Evolutionary conservation across 2,113 vertebrate species (phyloP).

Genomic region (Globicephala melas): DNA sequence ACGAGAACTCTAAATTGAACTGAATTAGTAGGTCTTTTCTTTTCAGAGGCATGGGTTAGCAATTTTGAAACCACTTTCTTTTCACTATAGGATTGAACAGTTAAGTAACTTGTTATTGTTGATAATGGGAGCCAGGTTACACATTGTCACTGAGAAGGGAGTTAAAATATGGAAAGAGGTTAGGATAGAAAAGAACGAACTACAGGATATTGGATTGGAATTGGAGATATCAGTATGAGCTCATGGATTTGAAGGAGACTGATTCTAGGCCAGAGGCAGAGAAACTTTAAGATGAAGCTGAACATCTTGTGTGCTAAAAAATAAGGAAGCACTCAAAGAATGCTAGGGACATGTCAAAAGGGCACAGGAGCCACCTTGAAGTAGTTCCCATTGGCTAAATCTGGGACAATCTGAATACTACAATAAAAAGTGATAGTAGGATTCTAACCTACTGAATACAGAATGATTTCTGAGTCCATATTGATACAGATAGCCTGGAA

Average conservation of each 20-base stretch:
- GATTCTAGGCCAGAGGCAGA: neutral
- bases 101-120: neutral
- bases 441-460: neutral
- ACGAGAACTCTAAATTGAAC: neutral
- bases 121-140: neutral
- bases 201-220: neutral
- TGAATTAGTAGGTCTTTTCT: neutral
- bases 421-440: too few relatives aligned
- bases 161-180: neutral
- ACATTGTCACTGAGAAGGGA: neutral
- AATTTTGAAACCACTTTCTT: neutral
- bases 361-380: neutral
- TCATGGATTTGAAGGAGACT: neutral
- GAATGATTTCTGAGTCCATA: neutral
- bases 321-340: neutral
- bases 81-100: neutral
- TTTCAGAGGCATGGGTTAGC: neutral
- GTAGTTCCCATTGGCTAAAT: neutral
- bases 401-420: neutral
- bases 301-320: neutral
- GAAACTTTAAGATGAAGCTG: neutral
- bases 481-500: neutral
- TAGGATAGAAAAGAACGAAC: neutral
- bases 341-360: neutral
- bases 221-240: neutral